phyloP scores from a whole-genome alignment of 2,797 vertebrate genomes.

The Champsocephalus esox region DNA sequence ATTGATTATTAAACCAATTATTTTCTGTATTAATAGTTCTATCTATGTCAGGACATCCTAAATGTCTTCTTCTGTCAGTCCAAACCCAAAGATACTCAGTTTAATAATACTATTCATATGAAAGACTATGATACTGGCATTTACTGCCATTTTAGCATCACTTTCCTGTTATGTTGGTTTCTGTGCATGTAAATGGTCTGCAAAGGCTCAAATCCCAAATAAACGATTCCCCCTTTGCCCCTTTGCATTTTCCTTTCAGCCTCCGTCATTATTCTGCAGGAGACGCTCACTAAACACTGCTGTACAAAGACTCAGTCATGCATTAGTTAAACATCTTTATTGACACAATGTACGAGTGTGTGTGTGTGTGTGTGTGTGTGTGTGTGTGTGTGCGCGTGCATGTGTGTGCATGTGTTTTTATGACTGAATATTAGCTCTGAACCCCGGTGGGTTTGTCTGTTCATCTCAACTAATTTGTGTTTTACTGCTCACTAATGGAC shows the following conservation, averaged over 20 bases:
- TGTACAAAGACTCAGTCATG: slow-evolving; percentile 2
- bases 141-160: no score
- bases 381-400: slow-evolving; percentile 2
- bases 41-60: no score
- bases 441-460: slow-evolving; percentile 69
- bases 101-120: no score
- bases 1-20: no score
- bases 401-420: slow-evolving; percentile 38
- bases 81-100: no score
- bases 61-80: no score
- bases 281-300: background rate
- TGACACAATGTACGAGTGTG: slow-evolving; percentile 1
- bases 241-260: slow-evolving; percentile 13
- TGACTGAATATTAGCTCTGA: slow-evolving; percentile 68
- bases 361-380: background rate
- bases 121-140: no score
- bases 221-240: background rate
- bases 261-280: background rate
- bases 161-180: no score
- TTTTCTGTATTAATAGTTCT: no score
- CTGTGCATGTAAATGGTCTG: no score
- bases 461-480: slow-evolving; percentile 73
- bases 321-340: slow-evolving; percentile 17
- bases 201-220: background rate
- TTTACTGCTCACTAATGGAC: slow-evolving; percentile 63